Evolutionary conservation across 2,113 vertebrate species (phyloP).

Genomic region (Haplotaxodon microlepis): DNA sequence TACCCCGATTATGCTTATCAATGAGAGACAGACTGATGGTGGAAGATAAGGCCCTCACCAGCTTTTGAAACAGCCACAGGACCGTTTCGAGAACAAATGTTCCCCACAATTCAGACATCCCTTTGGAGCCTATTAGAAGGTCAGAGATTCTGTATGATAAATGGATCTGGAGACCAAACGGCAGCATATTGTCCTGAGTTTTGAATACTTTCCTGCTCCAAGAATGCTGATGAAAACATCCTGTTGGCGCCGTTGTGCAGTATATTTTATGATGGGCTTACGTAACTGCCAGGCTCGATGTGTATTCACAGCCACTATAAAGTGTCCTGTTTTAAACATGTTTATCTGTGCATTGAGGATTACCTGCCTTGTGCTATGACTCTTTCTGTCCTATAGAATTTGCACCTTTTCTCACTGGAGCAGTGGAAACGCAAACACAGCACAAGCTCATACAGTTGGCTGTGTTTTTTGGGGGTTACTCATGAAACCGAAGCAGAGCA

Average conservation of each 20-base stretch:
- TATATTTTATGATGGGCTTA: not conserved
- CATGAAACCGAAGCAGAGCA: not conserved
- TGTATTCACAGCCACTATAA: not conserved
- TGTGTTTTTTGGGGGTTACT: not conserved
- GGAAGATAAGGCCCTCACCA: constrained; percentile 21
- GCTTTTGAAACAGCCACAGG: constrained; percentile 13
- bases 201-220: constrained; percentile 4
- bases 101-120: not conserved
- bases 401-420: not conserved
- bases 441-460: accelerated
- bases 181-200: constrained; percentile 10
- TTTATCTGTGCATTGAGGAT: not conserved
- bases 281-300: not conserved
- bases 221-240: constrained; percentile 24
- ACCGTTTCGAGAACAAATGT: constrained; percentile 5
- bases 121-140: constrained; percentile 39
- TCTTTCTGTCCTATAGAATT: not conserved
- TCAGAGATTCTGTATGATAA: constrained; percentile 42
- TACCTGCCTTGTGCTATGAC: not conserved
- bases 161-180: constrained; percentile 13
- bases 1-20: constrained; percentile 47
- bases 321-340: not conserved
- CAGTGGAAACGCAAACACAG: not conserved
- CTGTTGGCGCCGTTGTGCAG: not conserved
- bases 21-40: constrained; percentile 46